Evolutionary conservation across 2,113 vertebrate species (phyloP), one percentile per base, ranked within the genome.

Genomic region (Catagonus wagneri): DNA sequence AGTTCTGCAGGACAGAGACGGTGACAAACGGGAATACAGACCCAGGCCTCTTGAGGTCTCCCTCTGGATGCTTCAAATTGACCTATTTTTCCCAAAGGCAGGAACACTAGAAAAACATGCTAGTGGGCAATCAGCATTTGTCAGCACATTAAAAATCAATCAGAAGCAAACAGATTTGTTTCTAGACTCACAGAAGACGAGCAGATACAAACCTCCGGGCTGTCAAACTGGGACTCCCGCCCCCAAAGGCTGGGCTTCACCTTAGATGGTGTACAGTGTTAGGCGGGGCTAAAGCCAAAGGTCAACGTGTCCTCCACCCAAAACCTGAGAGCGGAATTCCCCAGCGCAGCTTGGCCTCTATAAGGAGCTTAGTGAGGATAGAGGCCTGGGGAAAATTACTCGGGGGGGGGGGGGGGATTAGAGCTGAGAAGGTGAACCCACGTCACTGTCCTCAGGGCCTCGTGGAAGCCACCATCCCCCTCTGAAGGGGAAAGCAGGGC

Each of bases 1-100:
- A 99, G 97, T 44, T 99, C 99, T 99, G 99, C 85, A 65, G 81
- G 22, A 44, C 87, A 90, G 78, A 89, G 14, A 63, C 0, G 75
- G 76, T 54, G 72, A 96, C 83, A 54, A 8, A 56, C 0, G 1
- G 56, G 17, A 81, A 29, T 83, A 56, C 80, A 78, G n/a, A 61
- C 32, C 6, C 0, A 0, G 27, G 76, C 22, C 80, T 7, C 6
- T 0, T 1, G 1, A 15, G 19, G 1, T 11, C 50, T 14, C 69
- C 12, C 22, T 32, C 0, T 2, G 22, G 7, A 29, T 3, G 50
- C 44, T 23, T 20, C 63, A 66, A 80, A 34, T 3, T 0, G 34
- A 61, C n/a, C 34, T n/a, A 14, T 54, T 60, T 87, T 20, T 61
- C 89, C 89, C 83, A 66, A 66, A 79, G 91, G 50, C 0, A 83